Conservation (phyloP, 2,888 invertebrate genomes). For the Lasioglossum leucozonium region DNA sequence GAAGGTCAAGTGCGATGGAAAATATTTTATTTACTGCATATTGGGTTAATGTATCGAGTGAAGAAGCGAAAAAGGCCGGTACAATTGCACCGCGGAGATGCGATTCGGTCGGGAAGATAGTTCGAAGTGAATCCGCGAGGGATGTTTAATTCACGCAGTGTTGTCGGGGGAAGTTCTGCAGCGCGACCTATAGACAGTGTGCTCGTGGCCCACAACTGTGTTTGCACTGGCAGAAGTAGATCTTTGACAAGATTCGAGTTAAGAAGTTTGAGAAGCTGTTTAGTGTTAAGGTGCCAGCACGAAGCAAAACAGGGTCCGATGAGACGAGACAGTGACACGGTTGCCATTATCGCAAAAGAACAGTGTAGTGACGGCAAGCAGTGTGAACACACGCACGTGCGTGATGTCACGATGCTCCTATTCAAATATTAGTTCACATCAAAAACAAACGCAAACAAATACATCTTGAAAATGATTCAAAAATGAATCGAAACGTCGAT, state of each 20-base stretch:
- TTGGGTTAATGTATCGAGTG: too few species aligned
- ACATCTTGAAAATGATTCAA: too few species aligned
- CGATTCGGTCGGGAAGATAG: background rate
- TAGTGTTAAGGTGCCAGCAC: background rate
- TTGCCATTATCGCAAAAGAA: background rate
- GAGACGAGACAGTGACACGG: background rate
- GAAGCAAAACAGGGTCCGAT: background rate
- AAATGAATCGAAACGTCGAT: too few species aligned
- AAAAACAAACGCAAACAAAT: too few species aligned
- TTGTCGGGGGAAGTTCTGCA: background rate
- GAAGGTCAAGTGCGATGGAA: too few species aligned
- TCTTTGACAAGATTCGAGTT: conserved; percentile 11
- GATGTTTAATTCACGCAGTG: background rate
- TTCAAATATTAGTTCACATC: too few species aligned
- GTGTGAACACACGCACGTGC: too few species aligned
- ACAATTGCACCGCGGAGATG: background rate
- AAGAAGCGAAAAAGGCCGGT: background rate
- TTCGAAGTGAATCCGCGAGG: background rate
- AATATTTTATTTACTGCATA: too few species aligned
- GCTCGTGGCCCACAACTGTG: background rate
- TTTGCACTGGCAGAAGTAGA: background rate
- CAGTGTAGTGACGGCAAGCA: too few species aligned
- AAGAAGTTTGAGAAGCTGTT: conserved; percentile 5
- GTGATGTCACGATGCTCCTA: too few species aligned
- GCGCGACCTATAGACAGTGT: background rate